A percentile compares a stretch with the other conserved stretches of the same genome.
Conservation (phyloP, 92 coral and sea anemone species). For the Actinostola sp. region DNA sequence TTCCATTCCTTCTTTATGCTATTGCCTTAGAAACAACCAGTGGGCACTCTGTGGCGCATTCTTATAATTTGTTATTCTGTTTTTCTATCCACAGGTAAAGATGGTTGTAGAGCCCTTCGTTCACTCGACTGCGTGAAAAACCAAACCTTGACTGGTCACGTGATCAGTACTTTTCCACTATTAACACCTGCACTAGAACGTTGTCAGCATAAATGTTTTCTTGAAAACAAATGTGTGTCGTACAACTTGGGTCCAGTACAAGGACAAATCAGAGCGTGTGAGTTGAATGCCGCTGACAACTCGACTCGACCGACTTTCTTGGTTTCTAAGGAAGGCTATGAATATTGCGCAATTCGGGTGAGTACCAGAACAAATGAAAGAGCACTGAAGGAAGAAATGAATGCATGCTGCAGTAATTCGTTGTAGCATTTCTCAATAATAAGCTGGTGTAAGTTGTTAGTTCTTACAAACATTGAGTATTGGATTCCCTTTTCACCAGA, state of each 20-base stretch:
- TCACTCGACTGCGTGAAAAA: slow-evolving; percentile 9
- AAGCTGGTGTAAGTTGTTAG: too few species aligned
- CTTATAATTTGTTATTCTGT: neutral
- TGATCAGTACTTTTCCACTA: slow-evolving; percentile 5
- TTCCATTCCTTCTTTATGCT: too few species aligned
- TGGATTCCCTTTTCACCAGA: neutral
- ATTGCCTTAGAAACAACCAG: too few species aligned
- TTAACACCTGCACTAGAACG: neutral
- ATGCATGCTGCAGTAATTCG: too few species aligned
- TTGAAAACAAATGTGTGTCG: slow-evolving; percentile 15
- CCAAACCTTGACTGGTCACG: slow-evolving; percentile 24
- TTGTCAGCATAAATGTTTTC: slow-evolving; percentile 19
- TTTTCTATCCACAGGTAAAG: slow-evolving; percentile 5
- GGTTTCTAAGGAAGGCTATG: slow-evolving; percentile 1
- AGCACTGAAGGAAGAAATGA: too few species aligned
- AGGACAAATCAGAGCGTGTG: neutral
- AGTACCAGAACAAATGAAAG: too few species aligned
- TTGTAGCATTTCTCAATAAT: too few species aligned
- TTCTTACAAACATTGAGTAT: too few species aligned
- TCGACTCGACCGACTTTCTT: neutral
- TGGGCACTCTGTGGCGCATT: too few species aligned
- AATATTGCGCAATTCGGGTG: slow-evolving; percentile 16
- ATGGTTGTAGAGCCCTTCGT: slow-evolving; percentile 8
- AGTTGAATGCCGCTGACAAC: slow-evolving; percentile 24
- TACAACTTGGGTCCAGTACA: slow-evolving; percentile 30